phyloP scores from a whole-genome alignment of 2,797 vertebrate genomes.

The Capromys pilorides region DNA sequence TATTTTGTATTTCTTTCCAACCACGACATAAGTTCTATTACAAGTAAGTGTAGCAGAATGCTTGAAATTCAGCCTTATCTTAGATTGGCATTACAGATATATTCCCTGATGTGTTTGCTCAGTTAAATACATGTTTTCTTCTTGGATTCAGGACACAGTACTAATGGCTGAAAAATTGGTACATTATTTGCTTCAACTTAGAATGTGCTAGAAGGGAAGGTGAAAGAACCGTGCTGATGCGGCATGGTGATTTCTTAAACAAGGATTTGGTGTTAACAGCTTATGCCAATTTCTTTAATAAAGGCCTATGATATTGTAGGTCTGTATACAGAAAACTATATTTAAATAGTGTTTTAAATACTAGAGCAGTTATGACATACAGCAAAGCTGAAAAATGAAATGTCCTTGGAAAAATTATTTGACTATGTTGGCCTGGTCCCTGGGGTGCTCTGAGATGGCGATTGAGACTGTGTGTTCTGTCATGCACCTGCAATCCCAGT shows the following conservation, averaged over 20 bases:
- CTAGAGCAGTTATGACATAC: not conserved
- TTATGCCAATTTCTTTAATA: not conserved
- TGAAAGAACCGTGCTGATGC: not conserved
- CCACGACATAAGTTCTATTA: not conserved
- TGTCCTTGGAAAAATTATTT: not conserved
- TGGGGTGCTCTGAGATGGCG: no score
- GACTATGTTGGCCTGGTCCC: no score
- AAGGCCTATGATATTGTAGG: not conserved
- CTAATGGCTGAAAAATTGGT: not conserved
- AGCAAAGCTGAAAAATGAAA: not conserved
- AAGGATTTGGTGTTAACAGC: not conserved
- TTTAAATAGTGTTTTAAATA: not conserved
- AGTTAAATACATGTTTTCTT: not conserved
- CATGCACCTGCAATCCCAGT: no score
- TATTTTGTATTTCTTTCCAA: conserved; percentile 11
- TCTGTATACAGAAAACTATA: not conserved
- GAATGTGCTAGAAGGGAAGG: not conserved
- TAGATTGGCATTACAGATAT: not conserved
- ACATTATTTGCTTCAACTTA: not conserved
- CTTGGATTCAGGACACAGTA: not conserved
- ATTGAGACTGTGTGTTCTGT: no score
- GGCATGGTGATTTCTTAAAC: conserved; percentile 6
- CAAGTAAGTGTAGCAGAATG: conserved; percentile 1
- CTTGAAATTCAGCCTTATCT: not conserved
- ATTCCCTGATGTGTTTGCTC: not conserved